Conservation (phyloP, 2,797 vertebrate genomes). For the Scolopax rusticola region DNA sequence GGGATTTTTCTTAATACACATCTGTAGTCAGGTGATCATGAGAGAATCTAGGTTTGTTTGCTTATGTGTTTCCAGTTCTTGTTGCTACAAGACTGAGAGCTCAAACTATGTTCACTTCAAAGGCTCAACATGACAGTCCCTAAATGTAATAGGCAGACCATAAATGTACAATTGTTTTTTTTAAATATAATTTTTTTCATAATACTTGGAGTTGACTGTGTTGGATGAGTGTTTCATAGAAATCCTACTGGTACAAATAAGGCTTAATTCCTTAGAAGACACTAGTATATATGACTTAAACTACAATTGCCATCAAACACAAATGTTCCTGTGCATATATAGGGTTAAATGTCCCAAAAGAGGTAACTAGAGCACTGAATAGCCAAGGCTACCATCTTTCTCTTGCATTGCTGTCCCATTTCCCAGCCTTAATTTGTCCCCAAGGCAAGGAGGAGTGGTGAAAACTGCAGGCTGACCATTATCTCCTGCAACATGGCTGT, state of each 20-base stretch:
- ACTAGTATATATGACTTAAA: not conserved
- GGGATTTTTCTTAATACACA: not conserved
- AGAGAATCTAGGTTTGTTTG: constrained; percentile 29
- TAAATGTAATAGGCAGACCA: not conserved
- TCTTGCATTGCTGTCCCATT: not conserved
- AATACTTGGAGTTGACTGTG: not conserved
- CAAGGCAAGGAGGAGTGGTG: rapidly evolving
- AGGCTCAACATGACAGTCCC: not conserved
- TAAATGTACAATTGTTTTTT: not conserved
- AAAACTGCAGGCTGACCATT: not conserved
- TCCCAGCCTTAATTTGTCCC: not conserved
- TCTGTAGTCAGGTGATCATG: constrained; percentile 28
- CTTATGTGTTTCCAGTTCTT: constrained; percentile 3
- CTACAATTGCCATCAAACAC: not conserved
- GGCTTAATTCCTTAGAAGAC: not conserved
- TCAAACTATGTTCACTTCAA: not conserved
- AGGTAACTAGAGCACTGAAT: not conserved
- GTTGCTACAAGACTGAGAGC: not conserved
- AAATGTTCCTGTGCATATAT: rapidly evolving
- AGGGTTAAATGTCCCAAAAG: not conserved
- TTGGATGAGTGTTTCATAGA: not conserved
- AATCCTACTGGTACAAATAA: not conserved
- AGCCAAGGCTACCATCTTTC: not conserved
- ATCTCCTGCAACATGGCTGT: not conserved
- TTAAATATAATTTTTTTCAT: not conserved